Base-by-base conservation (phyloP, 1,140 invertebrate species). In the Nylanderia fulva region DNA sequence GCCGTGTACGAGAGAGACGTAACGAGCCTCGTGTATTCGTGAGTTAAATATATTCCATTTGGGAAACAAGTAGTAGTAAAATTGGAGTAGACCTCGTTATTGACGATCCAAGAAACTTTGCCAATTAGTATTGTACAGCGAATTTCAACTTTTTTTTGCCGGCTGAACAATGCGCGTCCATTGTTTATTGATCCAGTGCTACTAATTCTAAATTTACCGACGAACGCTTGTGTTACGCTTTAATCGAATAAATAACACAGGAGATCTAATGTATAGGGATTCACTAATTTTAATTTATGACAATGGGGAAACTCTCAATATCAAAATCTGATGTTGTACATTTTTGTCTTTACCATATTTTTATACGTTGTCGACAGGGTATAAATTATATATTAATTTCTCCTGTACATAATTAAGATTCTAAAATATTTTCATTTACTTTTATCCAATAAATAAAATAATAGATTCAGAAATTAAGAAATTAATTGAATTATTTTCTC, bases 41-140 rank as follows among this genome's bases (percentile, higher is more conserved):
- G 45, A 79, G 48, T 79, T 68, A 68, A 64, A 54, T 68, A 56
- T 27, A 56, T 79, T 68, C 54, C 33, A 36, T n/a, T n/a, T 21
- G 45, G 29, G 24, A 68, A 79, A 68, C 76, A 54, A 68, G 45
- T 36, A 27, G 45, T 36, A 27, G 45, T 68, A 42, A 48, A 79
- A 79, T 79, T 54, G 63, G 45, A 64, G 18, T 52, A 66, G 45
- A 68, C 48, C 36, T 79, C 33, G 63, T 68, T 79, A 79, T 79
- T 68, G 63, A 79, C 48, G 76, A 79, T 39, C 21, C 33, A 27
- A 68, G 45, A 42, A 79, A 79, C 76, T 79, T 79, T 79, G 76
- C 76, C 76, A 79, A 79, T 79, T 79, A 79, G 76, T 68, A 68
- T 68, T 54, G 76, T 21, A 68, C 48, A 13, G 63, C 2, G 48